These are phyloP conservation scores for Lasiurus cinereus DNA, from an alignment of 2,113 vertebrate genomes.

Conservation along the genomic window DNA sequence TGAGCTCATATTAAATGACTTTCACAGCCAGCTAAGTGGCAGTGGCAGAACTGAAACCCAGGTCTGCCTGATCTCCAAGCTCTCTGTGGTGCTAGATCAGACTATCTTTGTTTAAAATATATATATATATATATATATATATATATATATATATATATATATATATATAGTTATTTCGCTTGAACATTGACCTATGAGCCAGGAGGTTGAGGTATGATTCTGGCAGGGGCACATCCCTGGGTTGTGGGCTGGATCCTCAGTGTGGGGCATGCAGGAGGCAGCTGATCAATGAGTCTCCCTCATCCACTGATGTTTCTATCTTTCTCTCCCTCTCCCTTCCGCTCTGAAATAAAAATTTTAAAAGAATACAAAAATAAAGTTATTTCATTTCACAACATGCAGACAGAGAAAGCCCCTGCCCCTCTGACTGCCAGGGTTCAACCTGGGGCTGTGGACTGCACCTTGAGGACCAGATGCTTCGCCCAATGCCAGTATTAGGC, in stretches of 20 bases:
- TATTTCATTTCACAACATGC: conserved; percentile 38
- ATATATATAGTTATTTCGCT: too few relatives aligned
- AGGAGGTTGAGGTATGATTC: too few relatives aligned
- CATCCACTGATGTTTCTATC: too few relatives aligned
- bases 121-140: too few relatives aligned
- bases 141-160: too few relatives aligned
- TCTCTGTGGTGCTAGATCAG: background rate
- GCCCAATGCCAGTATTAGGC: background rate
- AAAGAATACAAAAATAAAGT: background rate
- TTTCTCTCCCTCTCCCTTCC: too few relatives aligned
- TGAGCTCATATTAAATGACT: background rate
- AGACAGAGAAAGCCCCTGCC: background rate
- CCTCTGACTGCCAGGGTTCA: background rate
- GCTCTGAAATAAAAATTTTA: too few relatives aligned
- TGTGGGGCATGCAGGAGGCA: too few relatives aligned
- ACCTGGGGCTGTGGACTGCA: background rate
- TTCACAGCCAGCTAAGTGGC: conserved; percentile 4
- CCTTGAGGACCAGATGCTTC: conserved; percentile 2
- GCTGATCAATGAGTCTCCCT: too few relatives aligned
- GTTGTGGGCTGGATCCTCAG: too few relatives aligned
- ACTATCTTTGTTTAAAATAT: background rate
- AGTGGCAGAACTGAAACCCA: conserved; percentile 1
- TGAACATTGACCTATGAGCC: too few relatives aligned
- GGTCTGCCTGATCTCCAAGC: background rate
- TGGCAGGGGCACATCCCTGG: too few relatives aligned